Conservation (phyloP, 2,888 invertebrate genomes). For the Napeogenes sylphis region DNA sequence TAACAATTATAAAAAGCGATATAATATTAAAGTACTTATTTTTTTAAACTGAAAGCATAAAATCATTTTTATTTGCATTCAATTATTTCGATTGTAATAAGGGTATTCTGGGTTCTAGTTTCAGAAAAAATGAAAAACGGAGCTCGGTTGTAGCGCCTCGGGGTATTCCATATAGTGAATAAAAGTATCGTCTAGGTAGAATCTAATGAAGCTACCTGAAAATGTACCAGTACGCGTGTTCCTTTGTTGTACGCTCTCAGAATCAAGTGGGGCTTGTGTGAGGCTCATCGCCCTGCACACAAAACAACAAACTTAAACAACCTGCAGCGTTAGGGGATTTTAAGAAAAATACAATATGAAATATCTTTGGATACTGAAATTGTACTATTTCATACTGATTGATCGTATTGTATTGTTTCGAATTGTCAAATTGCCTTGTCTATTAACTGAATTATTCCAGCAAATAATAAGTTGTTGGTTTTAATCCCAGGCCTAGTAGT, state of each 20-base stretch:
- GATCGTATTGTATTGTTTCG: too few species aligned
- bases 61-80: too few species aligned
- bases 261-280: conserved; percentile 33
- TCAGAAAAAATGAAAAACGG: conserved; percentile 19
- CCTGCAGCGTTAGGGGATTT: conserved; percentile 15
- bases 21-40: too few species aligned
- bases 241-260: conserved; percentile 35
- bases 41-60: too few species aligned
- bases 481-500: too few species aligned
- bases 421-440: too few species aligned
- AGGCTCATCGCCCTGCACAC: conserved; percentile 28
- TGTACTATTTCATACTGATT: too few species aligned
- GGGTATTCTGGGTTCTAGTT: background rate
- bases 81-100: background rate
- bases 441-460: too few species aligned
- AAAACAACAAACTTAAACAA: conserved; percentile 29
- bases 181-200: conserved; percentile 47
- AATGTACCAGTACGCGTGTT: conserved; percentile 30
- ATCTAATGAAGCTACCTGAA: conserved; percentile 36
- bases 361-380: too few species aligned
- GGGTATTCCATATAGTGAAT: conserved; percentile 55
- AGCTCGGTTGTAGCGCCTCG: conserved; percentile 53
- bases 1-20: too few species aligned
- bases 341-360: conserved; percentile 1
- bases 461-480: too few species aligned